Evolutionary conservation across 2,797 vertebrate genomes (phyloP).

Genomic region (Eutrigla gurnardus): DNA sequence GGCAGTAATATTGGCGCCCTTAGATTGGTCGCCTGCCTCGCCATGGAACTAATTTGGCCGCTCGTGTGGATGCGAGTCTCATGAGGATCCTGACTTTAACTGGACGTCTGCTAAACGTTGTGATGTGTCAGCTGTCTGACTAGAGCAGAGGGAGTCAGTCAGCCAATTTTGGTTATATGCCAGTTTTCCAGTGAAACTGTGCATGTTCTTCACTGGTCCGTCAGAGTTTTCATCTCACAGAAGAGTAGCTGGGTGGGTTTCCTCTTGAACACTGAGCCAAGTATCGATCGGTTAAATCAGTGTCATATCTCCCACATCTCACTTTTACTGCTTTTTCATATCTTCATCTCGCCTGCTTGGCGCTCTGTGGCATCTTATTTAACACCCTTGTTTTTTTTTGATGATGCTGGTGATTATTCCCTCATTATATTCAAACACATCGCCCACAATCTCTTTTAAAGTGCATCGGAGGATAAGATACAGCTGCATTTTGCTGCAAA

Average conservation of each 20-base stretch:
- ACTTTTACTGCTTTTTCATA: constrained; percentile 6
- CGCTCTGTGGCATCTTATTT: constrained; percentile 7
- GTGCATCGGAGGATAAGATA: neutral
- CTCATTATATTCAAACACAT: neutral
- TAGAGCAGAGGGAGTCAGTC: constrained; percentile 26
- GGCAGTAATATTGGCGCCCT: neutral
- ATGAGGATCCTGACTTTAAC: constrained; percentile 25
- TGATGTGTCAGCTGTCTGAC: constrained; percentile 47
- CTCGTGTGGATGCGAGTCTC: constrained; percentile 25
- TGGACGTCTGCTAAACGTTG: constrained; percentile 36
- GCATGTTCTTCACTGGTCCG: constrained; percentile 20
- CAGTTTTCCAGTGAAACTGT: constrained; percentile 38
- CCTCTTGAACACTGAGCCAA: constrained; percentile 41
- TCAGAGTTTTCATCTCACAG: constrained; percentile 47
- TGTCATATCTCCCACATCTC: constrained; percentile 25
- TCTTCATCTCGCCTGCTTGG: neutral
- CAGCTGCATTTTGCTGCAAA: neutral
- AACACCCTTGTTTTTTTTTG: neutral
- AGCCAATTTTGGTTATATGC: constrained; percentile 33
- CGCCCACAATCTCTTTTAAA: neutral
- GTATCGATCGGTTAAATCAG: constrained; percentile 61
- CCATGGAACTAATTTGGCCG: constrained; percentile 1
- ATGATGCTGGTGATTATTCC: neutral
- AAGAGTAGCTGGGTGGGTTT: constrained; percentile 7
- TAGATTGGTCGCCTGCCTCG: constrained; percentile 6